A percentile compares a stretch with the other conserved stretches of the same genome.
Evolutionary conservation across 2,797 vertebrate genomes (phyloP).

Genomic region (Thripadectes ignobilis): DNA sequence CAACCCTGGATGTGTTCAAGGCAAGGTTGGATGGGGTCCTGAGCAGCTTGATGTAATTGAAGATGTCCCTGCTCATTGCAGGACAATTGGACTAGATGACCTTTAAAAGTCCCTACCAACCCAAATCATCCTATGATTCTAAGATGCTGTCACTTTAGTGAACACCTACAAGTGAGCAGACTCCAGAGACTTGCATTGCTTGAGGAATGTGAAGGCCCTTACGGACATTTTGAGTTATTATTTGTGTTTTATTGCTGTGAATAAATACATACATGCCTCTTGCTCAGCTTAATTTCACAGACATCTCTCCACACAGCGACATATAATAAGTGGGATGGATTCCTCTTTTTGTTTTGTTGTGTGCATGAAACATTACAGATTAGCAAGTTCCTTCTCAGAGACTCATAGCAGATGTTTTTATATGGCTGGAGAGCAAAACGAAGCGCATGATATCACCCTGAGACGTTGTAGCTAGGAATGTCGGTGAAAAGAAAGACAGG

Average conservation of each 20-base stretch:
- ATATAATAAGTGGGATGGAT: neutral
- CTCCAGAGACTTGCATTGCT: neutral
- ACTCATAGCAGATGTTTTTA: neutral
- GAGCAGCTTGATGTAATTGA: neutral
- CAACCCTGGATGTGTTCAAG: neutral
- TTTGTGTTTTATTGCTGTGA: neutral
- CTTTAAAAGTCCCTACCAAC: neutral
- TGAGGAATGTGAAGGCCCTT: neutral
- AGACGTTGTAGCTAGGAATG: neutral
- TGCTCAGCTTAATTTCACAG: neutral
- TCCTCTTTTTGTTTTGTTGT: neutral
- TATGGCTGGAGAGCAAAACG: neutral
- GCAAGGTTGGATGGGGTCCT: neutral
- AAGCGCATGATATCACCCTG: neutral
- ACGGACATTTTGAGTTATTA: neutral
- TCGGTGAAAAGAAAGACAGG: neutral
- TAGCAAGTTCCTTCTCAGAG: neutral
- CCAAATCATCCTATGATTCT: neutral
- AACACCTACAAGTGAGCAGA: neutral
- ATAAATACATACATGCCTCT: neutral
- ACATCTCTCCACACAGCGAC: neutral
- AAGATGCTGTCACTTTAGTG: neutral
- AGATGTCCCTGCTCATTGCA: neutral
- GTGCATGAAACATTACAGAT: neutral
- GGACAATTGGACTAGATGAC: too few relatives aligned